Conservation (phyloP, 2,113 vertebrate genomes). For the Phoenicopterus ruber region DNA sequence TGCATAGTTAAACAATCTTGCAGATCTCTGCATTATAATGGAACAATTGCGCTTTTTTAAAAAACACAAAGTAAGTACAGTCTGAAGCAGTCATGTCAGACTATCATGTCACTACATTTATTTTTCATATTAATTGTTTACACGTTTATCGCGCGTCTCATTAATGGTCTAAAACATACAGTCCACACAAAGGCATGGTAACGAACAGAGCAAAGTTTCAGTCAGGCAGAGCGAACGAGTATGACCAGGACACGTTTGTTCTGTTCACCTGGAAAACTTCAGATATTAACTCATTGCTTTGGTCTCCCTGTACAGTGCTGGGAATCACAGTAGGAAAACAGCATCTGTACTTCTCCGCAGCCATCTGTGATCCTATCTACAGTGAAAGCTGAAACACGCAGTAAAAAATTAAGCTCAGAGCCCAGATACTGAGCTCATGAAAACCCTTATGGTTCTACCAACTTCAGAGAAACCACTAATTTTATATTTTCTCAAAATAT, state of each 20-base stretch:
- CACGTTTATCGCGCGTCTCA: not conserved
- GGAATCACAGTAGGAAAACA: not conserved
- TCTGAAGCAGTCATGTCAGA: not conserved
- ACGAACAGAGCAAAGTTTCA: not conserved
- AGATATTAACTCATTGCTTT: not conserved
- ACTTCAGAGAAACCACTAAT: not conserved
- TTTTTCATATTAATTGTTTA: not conserved
- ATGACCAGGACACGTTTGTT: not conserved
- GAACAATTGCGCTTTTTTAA: not conserved
- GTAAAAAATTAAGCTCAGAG: not conserved
- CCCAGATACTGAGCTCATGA: not conserved
- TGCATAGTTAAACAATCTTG: not conserved
- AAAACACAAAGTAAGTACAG: not conserved
- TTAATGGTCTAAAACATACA: not conserved
- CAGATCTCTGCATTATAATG: not conserved
- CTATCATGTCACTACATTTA: not conserved
- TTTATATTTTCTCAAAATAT: not conserved
- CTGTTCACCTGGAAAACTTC: not conserved
- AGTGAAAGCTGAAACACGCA: not conserved
- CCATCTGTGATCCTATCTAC: not conserved
- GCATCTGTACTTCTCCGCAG: not conserved
- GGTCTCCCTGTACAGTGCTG: not conserved
- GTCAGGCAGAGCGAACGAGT: not conserved
- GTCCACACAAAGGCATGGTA: not conserved
- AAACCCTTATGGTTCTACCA: not conserved